A percentile compares a stretch with the other conserved stretches of the same genome.
Evolutionary conservation across 2,888 invertebrate genomes (phyloP).

Genomic region (Cosmopolites sordidus): DNA sequence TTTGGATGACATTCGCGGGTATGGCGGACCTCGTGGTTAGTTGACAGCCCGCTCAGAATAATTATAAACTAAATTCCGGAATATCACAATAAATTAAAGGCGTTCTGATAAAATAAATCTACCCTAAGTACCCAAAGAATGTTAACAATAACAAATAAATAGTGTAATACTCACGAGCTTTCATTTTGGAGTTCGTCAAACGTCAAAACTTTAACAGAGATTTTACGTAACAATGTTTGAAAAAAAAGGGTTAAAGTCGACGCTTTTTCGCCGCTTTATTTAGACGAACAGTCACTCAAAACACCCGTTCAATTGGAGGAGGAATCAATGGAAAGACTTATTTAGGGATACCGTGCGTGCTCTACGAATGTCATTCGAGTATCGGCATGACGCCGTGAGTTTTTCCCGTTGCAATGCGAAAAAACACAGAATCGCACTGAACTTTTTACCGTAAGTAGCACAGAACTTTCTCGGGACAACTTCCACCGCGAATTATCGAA

Average conservation of each 20-base stretch:
- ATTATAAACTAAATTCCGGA: background rate
- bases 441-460: conserved; percentile 3
- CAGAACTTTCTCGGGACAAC: background rate
- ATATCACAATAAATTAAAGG: too few relatives aligned
- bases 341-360: conserved; percentile 2
- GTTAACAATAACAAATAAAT: background rate
- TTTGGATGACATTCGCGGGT: conserved; percentile 18
- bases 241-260: background rate
- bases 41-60: conserved; percentile 24
- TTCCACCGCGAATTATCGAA: background rate
- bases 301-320: too few relatives aligned
- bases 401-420: conserved; percentile 5
- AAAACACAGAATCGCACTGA: conserved; percentile 12
- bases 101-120: too few relatives aligned
- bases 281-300: background rate
- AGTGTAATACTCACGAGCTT: conserved; percentile 36
- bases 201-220: conserved; percentile 11
- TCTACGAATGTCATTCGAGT: conserved; percentile 9
- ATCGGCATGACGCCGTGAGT: conserved; percentile 19
- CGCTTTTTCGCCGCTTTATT: too few relatives aligned
- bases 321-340: too few relatives aligned
- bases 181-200: conserved; percentile 34
- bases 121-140: too few relatives aligned
- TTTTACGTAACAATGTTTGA: conserved; percentile 23
- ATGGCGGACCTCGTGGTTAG: conserved; percentile 21